Conservation (phyloP, 2,797 vertebrate genomes). For the Acropternis orthonyx region DNA sequence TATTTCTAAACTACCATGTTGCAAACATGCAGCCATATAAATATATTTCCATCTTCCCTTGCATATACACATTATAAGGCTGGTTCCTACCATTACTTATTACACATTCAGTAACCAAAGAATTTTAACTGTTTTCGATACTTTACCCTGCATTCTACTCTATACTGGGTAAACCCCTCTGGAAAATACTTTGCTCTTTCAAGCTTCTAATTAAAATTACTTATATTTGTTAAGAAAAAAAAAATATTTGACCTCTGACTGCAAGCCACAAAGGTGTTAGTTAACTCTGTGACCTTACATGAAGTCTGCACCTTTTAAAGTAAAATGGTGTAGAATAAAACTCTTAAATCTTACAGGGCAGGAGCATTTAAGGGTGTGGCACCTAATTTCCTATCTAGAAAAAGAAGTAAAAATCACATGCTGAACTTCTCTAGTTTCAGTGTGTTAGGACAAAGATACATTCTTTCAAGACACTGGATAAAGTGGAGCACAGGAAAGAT, state of each 20-base stretch:
- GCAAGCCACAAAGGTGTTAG: not conserved
- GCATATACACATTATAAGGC: not conserved
- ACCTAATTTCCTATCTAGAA: not conserved
- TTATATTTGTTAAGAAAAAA: not conserved
- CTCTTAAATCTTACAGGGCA: not conserved
- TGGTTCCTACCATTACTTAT: not conserved
- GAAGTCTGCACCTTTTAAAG: not conserved
- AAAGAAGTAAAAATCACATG: too few species aligned
- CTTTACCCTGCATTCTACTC: not conserved
- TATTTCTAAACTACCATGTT: not conserved
- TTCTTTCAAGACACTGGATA: not conserved
- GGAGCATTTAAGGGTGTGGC: not conserved
- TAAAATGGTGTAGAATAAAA: not conserved
- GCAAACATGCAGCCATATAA: not conserved
- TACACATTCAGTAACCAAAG: not conserved
- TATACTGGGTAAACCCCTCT: not conserved
- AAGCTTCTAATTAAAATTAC: slow-evolving; percentile 6
- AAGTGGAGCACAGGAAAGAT: not conserved
- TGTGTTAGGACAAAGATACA: not conserved
- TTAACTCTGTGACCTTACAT: not conserved
- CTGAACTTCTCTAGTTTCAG: not conserved
- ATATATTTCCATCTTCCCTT: not conserved
- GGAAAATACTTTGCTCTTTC: not conserved
- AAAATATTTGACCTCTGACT: not conserved
- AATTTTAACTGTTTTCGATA: not conserved